Base-by-base conservation (phyloP, 2,888 invertebrate genomes). In the Rhogogaster chlorosoma region DNA sequence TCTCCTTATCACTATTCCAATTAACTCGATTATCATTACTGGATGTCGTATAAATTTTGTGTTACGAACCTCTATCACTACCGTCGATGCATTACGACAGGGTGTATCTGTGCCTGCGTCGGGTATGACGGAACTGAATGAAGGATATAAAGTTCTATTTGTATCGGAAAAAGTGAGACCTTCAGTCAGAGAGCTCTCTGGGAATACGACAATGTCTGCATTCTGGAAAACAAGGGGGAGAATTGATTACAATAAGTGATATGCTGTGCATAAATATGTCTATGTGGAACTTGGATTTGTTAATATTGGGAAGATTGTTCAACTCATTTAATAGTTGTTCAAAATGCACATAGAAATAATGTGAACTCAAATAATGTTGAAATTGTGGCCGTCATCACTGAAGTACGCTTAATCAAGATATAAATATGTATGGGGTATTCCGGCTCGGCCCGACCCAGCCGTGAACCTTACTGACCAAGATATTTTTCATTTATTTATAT, bases 121-220 rank as follows among this genome's bases (percentile, higher is more conserved):
- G 10, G 84, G 84, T 38, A 85, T 4, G 26, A 80, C 64, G 26
- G 84, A 82, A 38, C 84, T 85, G 26, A 42, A 26, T 32, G 67
- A 70, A 10, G 82, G 57, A 42, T 82, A 85, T 32, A 53, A 87
- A 92, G 82, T 93, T 89, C 18, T 87, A 89, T 2, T 89, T 94
- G 90, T 89, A 95, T 94, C 1, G 95, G 92, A 0, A 93, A 91
- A 57, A 94, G 92, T 3, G 92, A 90, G 10, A 92, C 89, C 71
- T 36, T 91, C 88, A 9, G 93, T 91, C 94, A 85, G 70, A n/a
- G 84, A 36, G 53, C 71, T 67, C 92, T 98, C 97, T 0, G 98
- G 97, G 89, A 97, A 97, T 0, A 97, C 96, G 6, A 98, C 94
- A 29, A 98, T 96, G 88, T 97, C 96, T 0, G 95, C 95, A 85